Evolutionary conservation across 2,888 invertebrate species (phyloP), one percentile per base, ranked within the genome.

Genomic region (Oligia strigilis): DNA sequence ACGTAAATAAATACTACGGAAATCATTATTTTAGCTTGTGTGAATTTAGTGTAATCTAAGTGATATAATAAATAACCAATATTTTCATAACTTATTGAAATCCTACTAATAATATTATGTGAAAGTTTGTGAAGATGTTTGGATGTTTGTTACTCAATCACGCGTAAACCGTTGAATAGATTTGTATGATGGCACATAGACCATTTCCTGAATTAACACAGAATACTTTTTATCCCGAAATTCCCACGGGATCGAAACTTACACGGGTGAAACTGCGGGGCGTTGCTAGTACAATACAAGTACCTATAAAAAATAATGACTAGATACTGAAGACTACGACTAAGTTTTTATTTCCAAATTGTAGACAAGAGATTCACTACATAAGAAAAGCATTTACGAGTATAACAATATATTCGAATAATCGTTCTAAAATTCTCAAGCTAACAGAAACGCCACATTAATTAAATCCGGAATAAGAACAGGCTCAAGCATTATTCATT

Each of bases 401-500:
- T 66, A 73, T 43, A 36, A n/a, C n/a, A 75, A 62, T 62, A 17
- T 52, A 58, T 77, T 55, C 55, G 11, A 80, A 60, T 58, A 67
- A 58, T 64, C 49, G 40, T 70, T 83, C 64, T 52, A 19, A 83
- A 58, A 64, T 52, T 13, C 60, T 36, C 29, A 29, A 72, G 79
- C 67, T 67, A 80, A 60, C 58, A 72, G 64, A 72, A 85, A 81
- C 64, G 62, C 80, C 2, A 85, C 52, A 64, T 81, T 81, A 81
- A 81, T 87, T 87, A 87, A 84, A 84, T 82, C 23, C 67, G 70
- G 29, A 70, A 67, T 55, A 72, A 49, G 75, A 76, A 80, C 74
- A 75, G 73, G 77, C 76, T 77, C 58, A 65, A 80, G 52, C 83
- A 86, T 87, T 83, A 82, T 78, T 88, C 81, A 88, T 83, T 79